Base-by-base conservation (phyloP, 2,797 vertebrate genomes). In the Falco rusticolus region DNA sequence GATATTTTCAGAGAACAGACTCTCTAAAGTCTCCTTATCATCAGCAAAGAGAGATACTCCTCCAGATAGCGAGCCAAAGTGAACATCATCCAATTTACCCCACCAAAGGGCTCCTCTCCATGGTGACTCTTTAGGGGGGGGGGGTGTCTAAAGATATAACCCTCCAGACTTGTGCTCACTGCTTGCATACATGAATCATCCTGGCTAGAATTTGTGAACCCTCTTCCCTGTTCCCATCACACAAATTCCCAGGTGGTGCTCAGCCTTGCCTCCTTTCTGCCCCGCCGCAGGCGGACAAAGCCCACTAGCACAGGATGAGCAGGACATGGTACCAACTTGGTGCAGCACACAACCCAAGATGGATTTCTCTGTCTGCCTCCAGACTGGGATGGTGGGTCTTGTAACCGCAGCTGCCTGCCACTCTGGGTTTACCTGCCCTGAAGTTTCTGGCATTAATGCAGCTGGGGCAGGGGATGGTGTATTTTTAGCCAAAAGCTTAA, bases 281-380 rank as follows among this genome's bases (percentile, higher is more conserved):
- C 61, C 51, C 15, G 5, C 19, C 3, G 4, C 13, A 5, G 54
- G 13, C 66, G 77, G 39, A 14, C 50, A 71, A 68, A 89, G 45
- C 43, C 41, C 48, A 22, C 9, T 75, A 28, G 37, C 21, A 13
- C 9, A 3, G 39, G 0, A 0, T 7, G 9, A 65, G 29, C 13
- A 57, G 51, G 69, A 69, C 43, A 17, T 0, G 0, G 20, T 29
- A 47, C 59, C 45, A 15, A 9, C n/a, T 3, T 34, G 66, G 54
- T 54, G 69, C 66, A 72, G 54, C 4, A 25, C 61, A 28, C 8
- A 12, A 56, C 21, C 50, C 45, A 57, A 60, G 74, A 14, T 7
- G 33, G 19, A 28, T 45, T 41, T 20, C 41, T 47, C 20, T 13
- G 7, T 50, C 86, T 60, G 29, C 29, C 80, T 76, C 50, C 70